phyloP scores from a whole-genome alignment of 2,797 vertebrate genomes.

The Anisognathus igniventris region DNA sequence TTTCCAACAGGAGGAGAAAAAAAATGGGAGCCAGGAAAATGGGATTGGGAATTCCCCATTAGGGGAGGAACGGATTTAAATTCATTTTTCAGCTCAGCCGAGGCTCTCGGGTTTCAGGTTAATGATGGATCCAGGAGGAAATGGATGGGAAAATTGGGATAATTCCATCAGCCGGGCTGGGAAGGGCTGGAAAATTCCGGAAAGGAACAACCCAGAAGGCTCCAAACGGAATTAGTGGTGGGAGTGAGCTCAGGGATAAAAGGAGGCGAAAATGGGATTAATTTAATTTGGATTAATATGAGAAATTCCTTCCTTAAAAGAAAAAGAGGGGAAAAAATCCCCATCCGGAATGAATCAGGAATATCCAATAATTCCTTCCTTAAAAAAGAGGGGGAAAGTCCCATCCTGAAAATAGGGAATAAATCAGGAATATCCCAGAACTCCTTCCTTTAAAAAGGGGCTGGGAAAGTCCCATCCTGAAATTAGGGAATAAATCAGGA shows the following conservation, averaged over 20 bases:
- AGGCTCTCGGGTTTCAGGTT: constrained; percentile 37
- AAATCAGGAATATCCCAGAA: background rate
- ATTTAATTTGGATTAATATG: background rate
- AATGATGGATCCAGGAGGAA: constrained; percentile 10
- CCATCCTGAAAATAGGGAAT: too few species aligned
- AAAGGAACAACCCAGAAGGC: constrained; percentile 2
- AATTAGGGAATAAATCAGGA: too few species aligned
- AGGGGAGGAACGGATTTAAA: background rate
- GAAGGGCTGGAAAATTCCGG: constrained; percentile 43
- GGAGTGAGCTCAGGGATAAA: background rate
- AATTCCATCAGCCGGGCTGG: constrained; percentile 35
- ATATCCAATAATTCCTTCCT: background rate
- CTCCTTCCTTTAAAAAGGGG: too few species aligned
- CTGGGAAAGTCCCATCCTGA: too few species aligned
- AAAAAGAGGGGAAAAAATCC: accelerated
- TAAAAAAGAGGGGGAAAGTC: accelerated
- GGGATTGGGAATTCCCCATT: background rate
- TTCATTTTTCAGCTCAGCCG: background rate
- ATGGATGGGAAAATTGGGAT: constrained; percentile 17
- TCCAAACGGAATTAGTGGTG: background rate
- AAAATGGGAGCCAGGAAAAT: background rate
- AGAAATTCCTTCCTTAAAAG: background rate
- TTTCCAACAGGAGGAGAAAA: accelerated
- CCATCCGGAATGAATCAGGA: background rate
- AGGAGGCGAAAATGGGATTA: background rate